phyloP scores from a whole-genome alignment of 2,113 vertebrate species.

The Tenebrosternarchus preto region DNA sequence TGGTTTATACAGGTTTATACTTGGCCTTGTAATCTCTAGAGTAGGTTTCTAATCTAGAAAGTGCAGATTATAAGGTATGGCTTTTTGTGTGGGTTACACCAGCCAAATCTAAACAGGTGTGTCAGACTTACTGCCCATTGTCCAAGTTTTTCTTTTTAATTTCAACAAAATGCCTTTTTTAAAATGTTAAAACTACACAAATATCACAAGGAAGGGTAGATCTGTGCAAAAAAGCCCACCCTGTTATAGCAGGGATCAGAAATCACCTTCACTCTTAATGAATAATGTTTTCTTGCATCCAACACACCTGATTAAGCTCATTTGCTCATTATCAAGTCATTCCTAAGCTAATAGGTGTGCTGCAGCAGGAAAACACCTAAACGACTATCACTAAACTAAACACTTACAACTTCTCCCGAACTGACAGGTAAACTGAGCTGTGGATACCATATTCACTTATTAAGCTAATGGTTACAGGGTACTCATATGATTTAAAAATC shows the following conservation, averaged over 20 bases:
- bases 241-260: background rate
- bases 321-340: background rate
- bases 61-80: slow-evolving; percentile 23
- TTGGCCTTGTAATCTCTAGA: slow-evolving; percentile 12
- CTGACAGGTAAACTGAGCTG: too few relatives aligned
- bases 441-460: too few relatives aligned
- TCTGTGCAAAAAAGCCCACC: background rate
- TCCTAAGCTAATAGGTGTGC: too few relatives aligned
- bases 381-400: too few relatives aligned
- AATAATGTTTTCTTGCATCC: background rate
- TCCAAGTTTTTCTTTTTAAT: background rate
- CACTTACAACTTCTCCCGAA: too few relatives aligned
- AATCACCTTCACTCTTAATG: background rate
- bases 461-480: too few relatives aligned
- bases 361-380: too few relatives aligned
- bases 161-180: background rate
- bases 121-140: background rate
- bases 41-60: background rate
- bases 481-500: too few relatives aligned
- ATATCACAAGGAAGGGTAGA: background rate
- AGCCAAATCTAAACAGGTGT: background rate
- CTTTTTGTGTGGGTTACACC: background rate
- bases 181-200: background rate
- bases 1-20: background rate
- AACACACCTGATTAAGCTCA: background rate